Base-by-base conservation (phyloP, 2,113 vertebrate genomes). In the Pterophyllum scalare region DNA sequence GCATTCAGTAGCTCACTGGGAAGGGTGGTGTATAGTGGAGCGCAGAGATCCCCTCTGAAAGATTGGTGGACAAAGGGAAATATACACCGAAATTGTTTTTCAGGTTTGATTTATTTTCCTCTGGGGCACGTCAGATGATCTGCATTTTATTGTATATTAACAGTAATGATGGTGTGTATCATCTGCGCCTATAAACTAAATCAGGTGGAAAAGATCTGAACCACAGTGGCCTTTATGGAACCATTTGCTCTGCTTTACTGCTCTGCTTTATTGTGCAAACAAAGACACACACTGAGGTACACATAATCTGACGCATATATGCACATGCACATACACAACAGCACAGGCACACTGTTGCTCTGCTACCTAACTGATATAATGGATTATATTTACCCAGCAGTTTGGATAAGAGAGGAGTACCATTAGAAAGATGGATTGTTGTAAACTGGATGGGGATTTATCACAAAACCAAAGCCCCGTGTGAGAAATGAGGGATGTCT, bases 381-480 rank as follows among this genome's bases (percentile, higher is more conserved):
- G 20, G 43, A 91, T 92, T 77, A 84, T 90, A 91, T 94, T 93
- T 92, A 92, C 89, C 88, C 88, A 83, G 86, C 75, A 24, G 87
- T 88, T 90, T 88, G 88, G 81, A 90, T 89, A 89, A 88, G 87
- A 87, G 86, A 82, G 76, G 59, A 31, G 81, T 77, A 56, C 83
- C 91, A 87, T 90, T 92, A 93, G 81, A 82, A 82, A 89, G 91
- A 94, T 87, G 54, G 87, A 91, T 93, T 4, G 78, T 57, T 26
- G 22, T 60, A 80, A 79, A 87, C 62, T 77, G 80, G 79, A 65
- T 54, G 72, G 74, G 65, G 70, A 87, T 93, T 94, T 31, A 92
- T 93, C 80, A 88, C 67, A 10, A 80, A 88, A 77, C 75, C 56
- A 67, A 76, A 86, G 72, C 85, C 19, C 33, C 1, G 59, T 20